These are phyloP conservation scores for Blennius ocellaris DNA, from an alignment of 2,113 vertebrate genomes.

Conservation along the genomic window DNA sequence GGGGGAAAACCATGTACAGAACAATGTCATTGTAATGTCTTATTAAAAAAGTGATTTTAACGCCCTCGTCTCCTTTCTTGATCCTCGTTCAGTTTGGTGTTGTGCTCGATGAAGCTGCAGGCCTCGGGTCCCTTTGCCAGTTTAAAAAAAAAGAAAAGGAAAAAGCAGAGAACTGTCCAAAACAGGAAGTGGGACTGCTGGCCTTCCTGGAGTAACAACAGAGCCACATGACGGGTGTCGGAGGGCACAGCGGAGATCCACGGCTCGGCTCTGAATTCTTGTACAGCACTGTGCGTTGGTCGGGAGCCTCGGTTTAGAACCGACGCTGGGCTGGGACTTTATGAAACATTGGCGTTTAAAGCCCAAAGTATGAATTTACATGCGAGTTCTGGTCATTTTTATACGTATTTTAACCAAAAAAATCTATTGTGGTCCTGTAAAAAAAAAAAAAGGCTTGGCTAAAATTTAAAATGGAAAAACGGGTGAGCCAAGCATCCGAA, in stretches of 20 bases:
- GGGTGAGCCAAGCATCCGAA: no score
- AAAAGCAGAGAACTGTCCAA: slow-evolving; percentile 54
- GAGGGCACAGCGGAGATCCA: slow-evolving; percentile 21
- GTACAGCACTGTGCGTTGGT: slow-evolving; percentile 34
- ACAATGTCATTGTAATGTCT: slow-evolving; percentile 87
- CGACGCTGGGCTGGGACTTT: slow-evolving; percentile 31
- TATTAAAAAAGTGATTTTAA: slow-evolving; percentile 88
- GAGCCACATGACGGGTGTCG: slow-evolving; percentile 43
- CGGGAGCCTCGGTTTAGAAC: slow-evolving; percentile 22
- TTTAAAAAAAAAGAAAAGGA: not conserved
- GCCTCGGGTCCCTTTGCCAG: slow-evolving; percentile 30
- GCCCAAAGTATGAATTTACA: no score
- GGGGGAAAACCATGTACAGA: slow-evolving; percentile 82
- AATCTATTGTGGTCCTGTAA: no score
- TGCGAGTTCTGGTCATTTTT: no score
- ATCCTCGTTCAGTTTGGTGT: slow-evolving; percentile 4
- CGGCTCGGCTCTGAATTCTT: slow-evolving; percentile 57
- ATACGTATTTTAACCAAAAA: no score
- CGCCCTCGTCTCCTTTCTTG: slow-evolving; percentile 64
- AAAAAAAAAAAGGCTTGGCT: no score
- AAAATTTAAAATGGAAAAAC: no score
- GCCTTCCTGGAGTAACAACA: slow-evolving; percentile 54
- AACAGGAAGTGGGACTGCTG: slow-evolving; percentile 77
- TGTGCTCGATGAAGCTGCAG: not conserved
- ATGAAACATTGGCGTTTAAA: no score